Conservation (phyloP, 1,140 invertebrate genomes). For the Caenorhabditis elegans region DNA sequence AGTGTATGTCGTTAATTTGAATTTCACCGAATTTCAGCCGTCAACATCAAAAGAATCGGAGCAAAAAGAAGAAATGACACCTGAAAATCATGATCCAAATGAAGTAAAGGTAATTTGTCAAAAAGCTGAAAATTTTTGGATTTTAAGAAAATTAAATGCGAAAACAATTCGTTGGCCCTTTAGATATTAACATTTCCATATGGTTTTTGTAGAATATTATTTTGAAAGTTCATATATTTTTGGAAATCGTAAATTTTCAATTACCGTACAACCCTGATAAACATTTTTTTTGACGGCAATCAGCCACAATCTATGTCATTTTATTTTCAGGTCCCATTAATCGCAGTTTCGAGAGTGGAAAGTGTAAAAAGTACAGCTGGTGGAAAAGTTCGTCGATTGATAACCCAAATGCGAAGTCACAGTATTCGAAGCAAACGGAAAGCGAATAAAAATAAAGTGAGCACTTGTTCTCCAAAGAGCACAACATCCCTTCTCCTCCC, state of each 20-base stretch:
- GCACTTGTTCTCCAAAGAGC: not conserved
- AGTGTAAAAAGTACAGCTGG: conserved; percentile 2
- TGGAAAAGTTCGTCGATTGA: conserved; percentile 13
- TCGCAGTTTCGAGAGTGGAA: conserved; percentile 32
- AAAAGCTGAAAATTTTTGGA: no score
- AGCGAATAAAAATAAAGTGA: conserved; percentile 30
- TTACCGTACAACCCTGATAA: no score
- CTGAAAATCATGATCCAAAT: not conserved
- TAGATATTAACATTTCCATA: no score
- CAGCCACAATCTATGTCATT: no score
- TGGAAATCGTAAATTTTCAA: no score
- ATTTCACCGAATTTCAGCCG: not conserved
- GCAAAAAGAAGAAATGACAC: not conserved
- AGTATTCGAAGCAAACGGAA: conserved; percentile 31
- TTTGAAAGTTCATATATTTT: no score
- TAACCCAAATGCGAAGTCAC: conserved; percentile 22
- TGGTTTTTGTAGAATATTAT: no score
- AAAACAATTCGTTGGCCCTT: no score
- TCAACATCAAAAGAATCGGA: conserved; percentile 1
- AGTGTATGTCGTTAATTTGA: no score
- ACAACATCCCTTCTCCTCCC: not conserved
- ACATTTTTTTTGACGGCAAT: no score
- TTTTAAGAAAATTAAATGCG: no score
- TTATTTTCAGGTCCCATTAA: conserved; percentile 28
- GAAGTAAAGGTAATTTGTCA: not conserved